Conservation (phyloP, 2,113 vertebrate species). For the Mobula birostris region DNA sequence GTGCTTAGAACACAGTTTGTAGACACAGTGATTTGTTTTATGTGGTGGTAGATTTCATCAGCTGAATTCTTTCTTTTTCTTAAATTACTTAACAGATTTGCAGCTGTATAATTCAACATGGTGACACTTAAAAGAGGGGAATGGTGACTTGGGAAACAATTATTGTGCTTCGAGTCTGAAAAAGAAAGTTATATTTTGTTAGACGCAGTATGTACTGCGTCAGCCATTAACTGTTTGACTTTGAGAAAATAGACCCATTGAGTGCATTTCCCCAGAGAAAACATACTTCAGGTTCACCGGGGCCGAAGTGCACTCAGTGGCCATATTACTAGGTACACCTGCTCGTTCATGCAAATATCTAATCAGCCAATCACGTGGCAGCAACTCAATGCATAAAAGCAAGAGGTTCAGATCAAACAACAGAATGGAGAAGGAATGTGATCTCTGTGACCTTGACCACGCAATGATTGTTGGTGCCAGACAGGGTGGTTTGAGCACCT, state of each 20-base stretch:
- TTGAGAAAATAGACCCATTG: not conserved
- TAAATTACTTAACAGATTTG: not conserved
- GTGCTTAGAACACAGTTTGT: not conserved
- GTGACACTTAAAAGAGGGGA: not conserved
- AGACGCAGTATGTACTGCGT: not conserved
- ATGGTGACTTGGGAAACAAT: not conserved
- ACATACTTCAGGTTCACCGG: not conserved
- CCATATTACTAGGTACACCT: no score
- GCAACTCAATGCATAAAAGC: no score
- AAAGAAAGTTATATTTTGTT: not conserved
- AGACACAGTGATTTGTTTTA: not conserved
- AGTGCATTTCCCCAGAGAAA: not conserved
- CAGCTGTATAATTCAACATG: not conserved
- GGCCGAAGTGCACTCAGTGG: no score
- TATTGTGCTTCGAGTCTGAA: not conserved
- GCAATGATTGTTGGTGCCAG: no score
- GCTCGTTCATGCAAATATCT: no score
- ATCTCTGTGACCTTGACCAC: no score
- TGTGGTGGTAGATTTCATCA: not conserved
- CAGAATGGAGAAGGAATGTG: no score
- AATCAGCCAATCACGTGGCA: no score
- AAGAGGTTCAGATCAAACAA: no score
- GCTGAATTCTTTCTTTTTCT: not conserved
- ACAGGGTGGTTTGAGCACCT: no score
- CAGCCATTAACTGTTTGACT: not conserved